Conservation (phyloP, 2,797 vertebrate species). For the Hephaestus fuliginosus region DNA sequence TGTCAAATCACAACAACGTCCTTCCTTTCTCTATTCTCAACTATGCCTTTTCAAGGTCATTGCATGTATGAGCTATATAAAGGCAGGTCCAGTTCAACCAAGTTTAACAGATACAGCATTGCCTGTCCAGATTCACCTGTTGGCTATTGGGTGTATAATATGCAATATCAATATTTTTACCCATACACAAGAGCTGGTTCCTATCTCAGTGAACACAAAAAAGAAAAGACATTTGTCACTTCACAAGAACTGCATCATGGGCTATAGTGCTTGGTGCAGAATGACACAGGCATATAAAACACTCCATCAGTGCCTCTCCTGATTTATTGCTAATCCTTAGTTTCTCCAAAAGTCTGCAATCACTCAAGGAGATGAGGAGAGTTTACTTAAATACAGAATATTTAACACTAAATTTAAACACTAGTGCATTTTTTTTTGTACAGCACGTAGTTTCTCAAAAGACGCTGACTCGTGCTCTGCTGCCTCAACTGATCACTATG, state of each 20-base stretch:
- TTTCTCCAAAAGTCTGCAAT: constrained; percentile 1
- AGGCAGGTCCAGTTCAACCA: not conserved
- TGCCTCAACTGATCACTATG: constrained; percentile 2
- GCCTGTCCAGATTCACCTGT: not conserved
- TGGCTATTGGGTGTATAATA: too few species aligned
- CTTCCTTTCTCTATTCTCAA: not conserved
- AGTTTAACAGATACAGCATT: not conserved
- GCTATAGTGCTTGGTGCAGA: not conserved
- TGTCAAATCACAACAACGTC: not conserved
- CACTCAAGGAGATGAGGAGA: not conserved
- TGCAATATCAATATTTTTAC: not conserved
- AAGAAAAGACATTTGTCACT: not conserved
- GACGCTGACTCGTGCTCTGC: not conserved
- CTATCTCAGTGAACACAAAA: not conserved
- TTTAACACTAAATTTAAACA: not conserved
- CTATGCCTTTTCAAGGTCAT: constrained; percentile 12
- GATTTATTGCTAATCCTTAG: constrained; percentile 13
- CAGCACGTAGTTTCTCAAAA: not conserved
- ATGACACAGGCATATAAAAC: constrained; percentile 7
- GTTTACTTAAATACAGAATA: not conserved
- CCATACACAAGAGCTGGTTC: not conserved
- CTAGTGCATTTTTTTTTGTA: not conserved
- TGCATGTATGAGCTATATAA: not conserved
- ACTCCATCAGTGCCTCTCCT: not conserved
- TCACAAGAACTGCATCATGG: not conserved